A percentile compares a stretch with the other conserved stretches of the same genome.
phyloP scores from a whole-genome alignment of 2,888 invertebrate genomes.

The Ceraclea dissimilis region DNA sequence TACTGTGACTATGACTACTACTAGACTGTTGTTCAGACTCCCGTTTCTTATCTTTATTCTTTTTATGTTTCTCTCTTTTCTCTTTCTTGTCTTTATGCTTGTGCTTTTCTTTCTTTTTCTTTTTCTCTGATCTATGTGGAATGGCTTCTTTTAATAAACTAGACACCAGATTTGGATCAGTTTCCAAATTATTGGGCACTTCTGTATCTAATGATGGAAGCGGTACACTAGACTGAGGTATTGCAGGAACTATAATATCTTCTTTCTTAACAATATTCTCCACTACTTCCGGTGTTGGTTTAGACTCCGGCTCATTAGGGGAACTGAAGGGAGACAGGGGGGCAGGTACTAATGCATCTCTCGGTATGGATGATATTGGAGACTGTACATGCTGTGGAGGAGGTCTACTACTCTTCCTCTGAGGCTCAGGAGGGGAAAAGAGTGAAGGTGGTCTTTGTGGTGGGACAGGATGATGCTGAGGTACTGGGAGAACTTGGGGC shows the following conservation, averaged over 20 bases:
- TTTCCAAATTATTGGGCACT: constrained; percentile 56
- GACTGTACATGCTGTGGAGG: constrained; percentile 50
- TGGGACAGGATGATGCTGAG: constrained; percentile 13
- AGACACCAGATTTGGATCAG: constrained; percentile 64
- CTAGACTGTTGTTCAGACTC: constrained; percentile 31
- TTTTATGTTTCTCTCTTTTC: constrained; percentile 66
- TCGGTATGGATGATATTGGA: constrained; percentile 34
- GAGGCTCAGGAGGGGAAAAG: constrained; percentile 54
- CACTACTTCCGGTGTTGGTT: not conserved
- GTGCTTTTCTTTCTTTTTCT: constrained; percentile 71
- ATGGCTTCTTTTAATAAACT: constrained; percentile 60
- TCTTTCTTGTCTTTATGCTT: constrained; percentile 71
- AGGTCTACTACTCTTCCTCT: constrained; percentile 31
- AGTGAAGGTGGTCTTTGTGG: constrained; percentile 50
- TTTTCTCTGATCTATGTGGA: constrained; percentile 57
- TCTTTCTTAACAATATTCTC: constrained; percentile 26
- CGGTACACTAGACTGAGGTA: constrained; percentile 17
- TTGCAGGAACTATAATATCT: constrained; percentile 44
- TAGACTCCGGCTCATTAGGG: constrained; percentile 21
- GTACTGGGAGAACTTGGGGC: constrained; percentile 23
- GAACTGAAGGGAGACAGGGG: constrained; percentile 21
- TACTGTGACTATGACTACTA: constrained; percentile 32
- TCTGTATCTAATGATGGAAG: constrained; percentile 11
- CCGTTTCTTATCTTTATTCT: constrained; percentile 50
- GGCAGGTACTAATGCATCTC: constrained; percentile 27